These are phyloP conservation scores for Lepidochrysops patricia DNA, from an alignment of 2,888 invertebrate genomes.

Conservation along the genomic window DNA sequence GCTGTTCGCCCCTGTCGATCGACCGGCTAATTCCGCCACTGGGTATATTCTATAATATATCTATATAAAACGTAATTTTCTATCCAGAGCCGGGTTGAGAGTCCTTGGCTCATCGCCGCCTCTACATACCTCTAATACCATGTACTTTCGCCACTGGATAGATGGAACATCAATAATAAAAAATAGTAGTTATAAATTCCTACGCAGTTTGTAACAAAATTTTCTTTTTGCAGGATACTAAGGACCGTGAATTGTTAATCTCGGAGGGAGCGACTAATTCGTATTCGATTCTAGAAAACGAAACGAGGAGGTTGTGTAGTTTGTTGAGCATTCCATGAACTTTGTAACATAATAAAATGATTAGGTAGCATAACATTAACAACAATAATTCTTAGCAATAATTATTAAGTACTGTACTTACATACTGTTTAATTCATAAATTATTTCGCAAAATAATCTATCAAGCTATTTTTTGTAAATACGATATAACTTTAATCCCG, in stretches of 20 bases:
- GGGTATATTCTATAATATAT: conserved; percentile 33
- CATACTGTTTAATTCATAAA: too few species aligned
- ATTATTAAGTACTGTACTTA: too few species aligned
- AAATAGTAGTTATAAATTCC: too few species aligned
- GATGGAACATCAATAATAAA: too few species aligned
- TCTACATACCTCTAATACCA: too few species aligned
- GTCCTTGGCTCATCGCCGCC: too few species aligned
- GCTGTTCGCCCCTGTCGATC: conserved; percentile 34
- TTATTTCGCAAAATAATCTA: neutral
- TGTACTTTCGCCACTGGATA: too few species aligned
- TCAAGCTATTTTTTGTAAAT: neutral
- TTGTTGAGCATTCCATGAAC: conserved; percentile 4
- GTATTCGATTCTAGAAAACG: neutral
- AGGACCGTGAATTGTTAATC: conserved; percentile 54
- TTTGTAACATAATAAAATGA: neutral
- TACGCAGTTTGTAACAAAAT: too few species aligned
- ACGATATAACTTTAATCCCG: neutral
- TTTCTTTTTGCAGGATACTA: conserved; percentile 57
- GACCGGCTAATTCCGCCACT: conserved; percentile 31
- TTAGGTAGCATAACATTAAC: neutral
- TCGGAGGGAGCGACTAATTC: neutral
- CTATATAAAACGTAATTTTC: neutral
- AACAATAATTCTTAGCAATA: too few species aligned
- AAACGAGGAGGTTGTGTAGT: neutral
- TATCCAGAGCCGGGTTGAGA: too few species aligned